phyloP scores from a whole-genome alignment of 2,113 vertebrate genomes.

The Cardinalis cardinalis region DNA sequence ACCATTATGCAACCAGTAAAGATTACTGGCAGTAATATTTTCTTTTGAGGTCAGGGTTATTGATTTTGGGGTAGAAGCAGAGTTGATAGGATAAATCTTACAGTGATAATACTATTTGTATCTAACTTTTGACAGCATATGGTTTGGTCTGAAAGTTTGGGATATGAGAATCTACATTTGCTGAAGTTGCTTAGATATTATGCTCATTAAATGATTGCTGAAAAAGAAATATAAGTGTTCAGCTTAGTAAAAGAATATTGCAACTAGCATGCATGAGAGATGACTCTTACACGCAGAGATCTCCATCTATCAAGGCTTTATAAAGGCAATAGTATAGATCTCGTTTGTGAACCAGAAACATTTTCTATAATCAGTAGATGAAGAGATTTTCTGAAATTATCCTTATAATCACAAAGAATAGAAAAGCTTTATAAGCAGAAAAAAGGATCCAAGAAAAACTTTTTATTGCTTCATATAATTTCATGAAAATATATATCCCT shows the following conservation, averaged over 20 bases:
- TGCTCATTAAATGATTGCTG: background rate
- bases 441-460: background rate
- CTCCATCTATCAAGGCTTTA: background rate
- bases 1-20: conserved; percentile 8
- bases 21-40: conserved; percentile 27
- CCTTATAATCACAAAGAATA: background rate
- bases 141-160: background rate
- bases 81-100: background rate
- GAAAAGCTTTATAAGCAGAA: background rate
- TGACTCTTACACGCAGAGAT: background rate
- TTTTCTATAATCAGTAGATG: background rate
- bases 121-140: background rate
- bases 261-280: background rate
- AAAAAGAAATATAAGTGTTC: background rate
- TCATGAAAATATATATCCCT: background rate
- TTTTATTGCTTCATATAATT: background rate
- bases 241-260: background rate
- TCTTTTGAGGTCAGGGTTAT: background rate
- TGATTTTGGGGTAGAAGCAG: conserved; percentile 23
- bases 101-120: background rate
- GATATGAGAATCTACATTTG: background rate
- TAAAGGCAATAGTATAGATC: background rate
- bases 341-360: background rate
- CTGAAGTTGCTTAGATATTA: background rate
- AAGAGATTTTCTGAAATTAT: background rate